Percentiles rank a stretch among this genome's conserved stretches.
These are phyloP conservation scores for Mionectes olivaceus DNA, from an alignment of 2,797 vertebrate genomes.

Conservation along the genomic window DNA sequence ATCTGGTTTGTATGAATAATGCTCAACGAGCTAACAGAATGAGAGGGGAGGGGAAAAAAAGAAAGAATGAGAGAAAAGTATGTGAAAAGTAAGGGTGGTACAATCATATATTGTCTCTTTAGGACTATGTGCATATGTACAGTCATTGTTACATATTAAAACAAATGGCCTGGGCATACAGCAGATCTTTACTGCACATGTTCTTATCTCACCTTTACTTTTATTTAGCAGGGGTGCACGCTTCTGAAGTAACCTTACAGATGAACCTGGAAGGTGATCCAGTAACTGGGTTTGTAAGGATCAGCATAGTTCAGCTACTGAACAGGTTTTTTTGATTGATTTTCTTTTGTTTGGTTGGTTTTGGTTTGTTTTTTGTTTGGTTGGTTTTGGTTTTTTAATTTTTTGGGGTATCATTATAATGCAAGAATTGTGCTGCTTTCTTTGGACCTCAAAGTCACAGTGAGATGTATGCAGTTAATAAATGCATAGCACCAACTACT, in stretches of 20 bases:
- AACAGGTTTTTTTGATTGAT: background rate
- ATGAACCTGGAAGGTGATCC: background rate
- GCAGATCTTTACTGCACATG: background rate
- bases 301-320: background rate
- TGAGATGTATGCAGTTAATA: background rate
- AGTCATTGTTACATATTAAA: background rate
- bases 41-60: background rate
- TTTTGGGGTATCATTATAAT: background rate
- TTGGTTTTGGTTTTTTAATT: too few relatives aligned
- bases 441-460: background rate
- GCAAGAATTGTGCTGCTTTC: background rate
- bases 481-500: background rate
- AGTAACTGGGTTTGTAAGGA: background rate
- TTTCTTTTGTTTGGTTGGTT: background rate
- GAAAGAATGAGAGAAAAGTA: background rate
- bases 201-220: background rate
- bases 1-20: constrained; percentile 97
- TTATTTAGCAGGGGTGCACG: background rate
- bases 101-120: background rate
- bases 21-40: constrained; percentile 90
- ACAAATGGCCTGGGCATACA: background rate
- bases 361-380: background rate
- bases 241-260: background rate
- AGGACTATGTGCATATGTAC: background rate
- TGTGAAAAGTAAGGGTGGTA: background rate